Evolutionary conservation across 2,113 vertebrate genomes (phyloP).

Genomic region (Phycodurus eques): DNA sequence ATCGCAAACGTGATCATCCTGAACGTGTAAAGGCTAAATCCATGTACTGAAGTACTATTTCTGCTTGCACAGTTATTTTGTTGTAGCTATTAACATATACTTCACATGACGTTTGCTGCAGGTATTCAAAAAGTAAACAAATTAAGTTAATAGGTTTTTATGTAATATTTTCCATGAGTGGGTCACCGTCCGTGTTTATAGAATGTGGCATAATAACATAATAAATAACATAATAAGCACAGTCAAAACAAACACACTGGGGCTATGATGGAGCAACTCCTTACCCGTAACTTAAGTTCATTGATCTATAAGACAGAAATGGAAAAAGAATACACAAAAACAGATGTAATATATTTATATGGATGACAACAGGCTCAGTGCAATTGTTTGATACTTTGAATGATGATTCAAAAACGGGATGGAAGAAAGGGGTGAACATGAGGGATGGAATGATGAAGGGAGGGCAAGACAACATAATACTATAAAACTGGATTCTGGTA

Average conservation of each 20-base stretch:
- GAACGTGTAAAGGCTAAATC: background rate
- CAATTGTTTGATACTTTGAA: background rate
- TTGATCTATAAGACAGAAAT: constrained; percentile 62
- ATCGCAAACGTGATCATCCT: background rate
- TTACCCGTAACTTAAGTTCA: constrained; percentile 60
- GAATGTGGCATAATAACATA: background rate
- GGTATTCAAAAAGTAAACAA: background rate
- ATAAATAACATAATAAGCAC: too few species aligned
- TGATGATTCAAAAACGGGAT: background rate
- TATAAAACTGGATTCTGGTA: background rate
- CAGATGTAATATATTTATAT: constrained; percentile 20
- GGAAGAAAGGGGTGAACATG: background rate
- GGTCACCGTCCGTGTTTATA: background rate
- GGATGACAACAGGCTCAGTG: constrained; percentile 24
- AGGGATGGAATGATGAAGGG: background rate
- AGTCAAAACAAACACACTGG: constrained; percentile 14
- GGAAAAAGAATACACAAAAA: constrained; percentile 44
- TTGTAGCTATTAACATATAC: background rate
- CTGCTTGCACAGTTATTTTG: background rate
- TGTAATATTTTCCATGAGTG: background rate
- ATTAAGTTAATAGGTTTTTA: background rate
- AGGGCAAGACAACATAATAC: background rate
- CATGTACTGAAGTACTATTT: background rate
- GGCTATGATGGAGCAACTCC: constrained; percentile 16
- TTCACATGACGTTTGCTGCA: background rate